Evolutionary conservation across 2,113 vertebrate genomes (phyloP).

Genomic region (Trochalopteron elliotii): DNA sequence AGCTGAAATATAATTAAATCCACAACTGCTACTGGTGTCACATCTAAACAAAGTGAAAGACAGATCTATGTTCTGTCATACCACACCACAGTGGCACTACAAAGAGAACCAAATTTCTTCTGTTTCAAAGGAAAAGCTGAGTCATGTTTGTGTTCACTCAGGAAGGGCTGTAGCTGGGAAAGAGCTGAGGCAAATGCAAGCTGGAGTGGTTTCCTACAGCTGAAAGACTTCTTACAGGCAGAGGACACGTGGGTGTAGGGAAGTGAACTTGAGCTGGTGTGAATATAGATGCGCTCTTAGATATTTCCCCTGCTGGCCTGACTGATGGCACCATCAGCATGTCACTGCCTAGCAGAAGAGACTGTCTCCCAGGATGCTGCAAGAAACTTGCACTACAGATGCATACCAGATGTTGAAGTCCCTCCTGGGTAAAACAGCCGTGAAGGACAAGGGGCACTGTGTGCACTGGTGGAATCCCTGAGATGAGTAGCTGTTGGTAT

Average conservation of each 20-base stretch:
- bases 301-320: neutral
- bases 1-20: slow-evolving; percentile 27
- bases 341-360: neutral
- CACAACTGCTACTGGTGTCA: neutral
- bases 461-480: neutral
- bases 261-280: neutral
- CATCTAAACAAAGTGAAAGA: slow-evolving; percentile 22
- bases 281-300: neutral
- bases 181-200: neutral
- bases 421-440: rapidly evolving
- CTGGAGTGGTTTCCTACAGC: neutral
- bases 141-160: slow-evolving; percentile 14
- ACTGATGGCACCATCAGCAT: neutral
- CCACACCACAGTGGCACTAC: neutral
- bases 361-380: neutral
- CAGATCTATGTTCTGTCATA: neutral
- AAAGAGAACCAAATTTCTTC: neutral
- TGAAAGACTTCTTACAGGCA: slow-evolving; percentile 14
- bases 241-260: neutral
- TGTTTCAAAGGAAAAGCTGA: slow-evolving; percentile 37
- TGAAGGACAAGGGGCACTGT: neutral
- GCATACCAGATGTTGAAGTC: neutral
- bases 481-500: neutral
- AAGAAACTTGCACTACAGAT: neutral
- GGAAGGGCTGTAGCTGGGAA: neutral